Evolutionary conservation across 2,113 vertebrate species (phyloP).

Genomic region (Mastomys natalensis): DNA sequence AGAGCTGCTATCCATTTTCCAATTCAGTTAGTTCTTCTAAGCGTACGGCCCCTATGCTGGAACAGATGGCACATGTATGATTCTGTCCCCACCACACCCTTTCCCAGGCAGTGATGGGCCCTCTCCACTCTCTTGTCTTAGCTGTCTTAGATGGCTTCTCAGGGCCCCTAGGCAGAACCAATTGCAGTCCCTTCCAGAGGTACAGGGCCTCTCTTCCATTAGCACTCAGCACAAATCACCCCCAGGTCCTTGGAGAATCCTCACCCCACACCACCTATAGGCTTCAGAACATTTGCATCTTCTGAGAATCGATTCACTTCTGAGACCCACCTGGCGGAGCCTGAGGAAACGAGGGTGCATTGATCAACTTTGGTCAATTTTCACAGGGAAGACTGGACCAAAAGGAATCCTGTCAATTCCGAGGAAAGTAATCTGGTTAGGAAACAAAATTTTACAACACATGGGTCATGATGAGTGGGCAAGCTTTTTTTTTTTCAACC

Average conservation of each 20-base stretch:
- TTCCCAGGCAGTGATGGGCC: background rate
- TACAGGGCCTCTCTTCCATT: background rate
- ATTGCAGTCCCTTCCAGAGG: background rate
- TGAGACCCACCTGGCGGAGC: slow-evolving; percentile 19
- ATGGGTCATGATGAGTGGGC: too few relatives aligned
- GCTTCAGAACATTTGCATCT: background rate
- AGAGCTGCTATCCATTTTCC: background rate
- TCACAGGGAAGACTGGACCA: background rate
- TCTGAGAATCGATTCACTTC: background rate
- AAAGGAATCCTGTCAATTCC: background rate
- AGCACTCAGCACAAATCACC: background rate
- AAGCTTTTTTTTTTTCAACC: background rate
- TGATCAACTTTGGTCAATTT: background rate
- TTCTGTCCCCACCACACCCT: background rate
- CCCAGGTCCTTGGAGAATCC: background rate
- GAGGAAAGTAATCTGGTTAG: background rate
- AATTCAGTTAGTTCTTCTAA: background rate
- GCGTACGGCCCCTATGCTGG: background rate
- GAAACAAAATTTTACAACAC: background rate
- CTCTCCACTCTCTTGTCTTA: background rate
- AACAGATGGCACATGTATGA: background rate
- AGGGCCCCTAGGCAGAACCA: background rate
- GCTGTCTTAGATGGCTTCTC: slow-evolving; percentile 20
- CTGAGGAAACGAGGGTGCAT: background rate
- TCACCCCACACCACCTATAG: background rate